A percentile compares a stretch with the other conserved stretches of the same genome.
Conservation (phyloP, 2,113 vertebrate genomes). For the Piaya cayana region DNA sequence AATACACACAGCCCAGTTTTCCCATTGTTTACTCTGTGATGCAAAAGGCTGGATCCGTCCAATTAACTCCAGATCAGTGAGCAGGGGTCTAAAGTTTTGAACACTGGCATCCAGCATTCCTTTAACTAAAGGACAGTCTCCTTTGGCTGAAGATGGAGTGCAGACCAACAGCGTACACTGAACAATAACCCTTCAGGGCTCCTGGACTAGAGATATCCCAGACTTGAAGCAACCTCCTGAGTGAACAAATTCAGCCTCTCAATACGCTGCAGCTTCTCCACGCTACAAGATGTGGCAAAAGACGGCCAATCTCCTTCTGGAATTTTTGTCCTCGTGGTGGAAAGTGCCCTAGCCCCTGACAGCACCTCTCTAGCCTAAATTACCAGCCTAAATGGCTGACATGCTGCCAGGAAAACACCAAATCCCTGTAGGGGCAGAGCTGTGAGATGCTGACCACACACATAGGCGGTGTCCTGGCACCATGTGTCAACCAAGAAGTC, state of each 20-base stretch:
- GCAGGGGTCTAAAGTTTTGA: neutral
- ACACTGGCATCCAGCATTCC: accelerated
- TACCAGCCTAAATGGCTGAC: neutral
- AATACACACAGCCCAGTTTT: accelerated
- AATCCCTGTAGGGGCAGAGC: neutral
- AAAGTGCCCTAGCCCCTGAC: neutral
- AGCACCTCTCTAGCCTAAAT: neutral
- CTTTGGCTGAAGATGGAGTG: neutral
- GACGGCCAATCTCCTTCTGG: neutral
- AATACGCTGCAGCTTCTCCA: neutral
- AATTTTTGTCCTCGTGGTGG: neutral
- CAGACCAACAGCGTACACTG: neutral
- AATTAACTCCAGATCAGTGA: neutral
- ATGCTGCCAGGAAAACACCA: neutral
- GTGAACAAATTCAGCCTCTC: neutral
- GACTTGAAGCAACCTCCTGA: neutral
- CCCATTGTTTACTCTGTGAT: neutral
- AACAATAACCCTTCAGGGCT: neutral
- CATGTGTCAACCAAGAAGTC: accelerated
- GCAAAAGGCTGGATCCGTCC: neutral
- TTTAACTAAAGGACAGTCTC: neutral
- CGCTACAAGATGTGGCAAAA: neutral
- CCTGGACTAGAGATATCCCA: neutral
- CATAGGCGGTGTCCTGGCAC: accelerated
- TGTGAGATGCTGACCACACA: neutral